Conservation (phyloP, 2,113 vertebrate species). For the Ptyas mucosa region DNA sequence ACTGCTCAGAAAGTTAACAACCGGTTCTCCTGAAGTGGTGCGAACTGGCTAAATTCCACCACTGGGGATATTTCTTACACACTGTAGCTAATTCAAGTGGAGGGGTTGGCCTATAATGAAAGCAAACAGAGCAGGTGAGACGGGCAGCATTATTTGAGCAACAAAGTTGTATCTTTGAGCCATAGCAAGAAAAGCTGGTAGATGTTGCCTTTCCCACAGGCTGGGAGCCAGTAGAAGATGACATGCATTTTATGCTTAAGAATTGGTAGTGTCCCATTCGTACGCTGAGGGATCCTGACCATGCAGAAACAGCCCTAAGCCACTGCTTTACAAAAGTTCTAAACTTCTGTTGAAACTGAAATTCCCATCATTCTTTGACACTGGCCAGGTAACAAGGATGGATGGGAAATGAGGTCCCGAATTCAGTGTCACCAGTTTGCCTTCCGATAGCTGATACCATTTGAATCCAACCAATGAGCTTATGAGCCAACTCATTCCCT, state of each 20-base stretch:
- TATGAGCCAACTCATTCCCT: neutral
- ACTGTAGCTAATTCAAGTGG: neutral
- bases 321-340: neutral
- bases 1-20: no score
- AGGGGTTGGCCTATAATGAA: neutral
- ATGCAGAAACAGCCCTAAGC: neutral
- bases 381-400: neutral
- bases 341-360: neutral
- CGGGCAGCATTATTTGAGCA: neutral
- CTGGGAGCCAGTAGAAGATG: neutral
- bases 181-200: neutral
- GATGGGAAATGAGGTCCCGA: neutral
- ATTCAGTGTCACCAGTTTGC: neutral
- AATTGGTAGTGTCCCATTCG: neutral
- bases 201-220: neutral
- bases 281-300: neutral
- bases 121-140: neutral
- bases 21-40: no score
- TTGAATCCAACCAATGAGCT: neutral
- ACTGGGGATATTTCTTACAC: neutral
- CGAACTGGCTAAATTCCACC: no score
- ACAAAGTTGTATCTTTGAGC: neutral
- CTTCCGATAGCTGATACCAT: neutral
- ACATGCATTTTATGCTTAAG: neutral
- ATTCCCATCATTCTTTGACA: neutral